These are phyloP conservation scores for Xiphophorus birchmanni DNA, from an alignment of 2,797 vertebrate genomes.

Conservation along the genomic window DNA sequence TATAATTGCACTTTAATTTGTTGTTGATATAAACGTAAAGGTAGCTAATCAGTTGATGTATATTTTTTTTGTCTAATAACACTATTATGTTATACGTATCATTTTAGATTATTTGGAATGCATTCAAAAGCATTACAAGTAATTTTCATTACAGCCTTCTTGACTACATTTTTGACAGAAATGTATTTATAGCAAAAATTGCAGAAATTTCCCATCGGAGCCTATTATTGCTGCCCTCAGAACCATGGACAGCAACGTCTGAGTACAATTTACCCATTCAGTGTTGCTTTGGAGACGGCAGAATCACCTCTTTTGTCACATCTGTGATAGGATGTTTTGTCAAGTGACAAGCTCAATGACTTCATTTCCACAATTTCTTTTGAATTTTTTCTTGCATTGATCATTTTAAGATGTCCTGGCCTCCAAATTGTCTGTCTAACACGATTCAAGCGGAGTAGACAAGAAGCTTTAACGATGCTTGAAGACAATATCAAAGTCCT, in stretches of 20 bases:
- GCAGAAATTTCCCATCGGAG: neutral
- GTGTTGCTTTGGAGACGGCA: conserved; percentile 50
- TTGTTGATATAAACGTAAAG: neutral
- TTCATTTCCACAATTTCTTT: neutral
- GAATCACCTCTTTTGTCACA: neutral
- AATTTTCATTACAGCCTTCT: neutral
- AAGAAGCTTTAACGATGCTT: neutral
- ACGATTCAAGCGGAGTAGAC: neutral
- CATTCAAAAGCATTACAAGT: neutral
- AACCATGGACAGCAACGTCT: conserved; percentile 15
- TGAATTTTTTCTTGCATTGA: neutral
- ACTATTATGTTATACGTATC: neutral
- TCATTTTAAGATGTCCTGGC: neutral
- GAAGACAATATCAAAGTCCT: neutral
- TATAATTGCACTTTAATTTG: neutral
- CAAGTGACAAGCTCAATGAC: conserved; percentile 4
- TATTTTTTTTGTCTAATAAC: neutral
- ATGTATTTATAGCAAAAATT: neutral
- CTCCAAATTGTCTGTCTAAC: neutral
- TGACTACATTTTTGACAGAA: neutral
- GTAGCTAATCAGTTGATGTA: neutral
- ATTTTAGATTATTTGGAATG: neutral
- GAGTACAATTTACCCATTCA: conserved; percentile 16
- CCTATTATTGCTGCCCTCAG: conserved; percentile 20
- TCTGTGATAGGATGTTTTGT: conserved; percentile 1